Percentiles rank a stretch among this genome's conserved stretches.
These are phyloP conservation scores for Tympanoctomys barrerae DNA, from an alignment of 2,797 vertebrate species.

Conservation along the genomic window DNA sequence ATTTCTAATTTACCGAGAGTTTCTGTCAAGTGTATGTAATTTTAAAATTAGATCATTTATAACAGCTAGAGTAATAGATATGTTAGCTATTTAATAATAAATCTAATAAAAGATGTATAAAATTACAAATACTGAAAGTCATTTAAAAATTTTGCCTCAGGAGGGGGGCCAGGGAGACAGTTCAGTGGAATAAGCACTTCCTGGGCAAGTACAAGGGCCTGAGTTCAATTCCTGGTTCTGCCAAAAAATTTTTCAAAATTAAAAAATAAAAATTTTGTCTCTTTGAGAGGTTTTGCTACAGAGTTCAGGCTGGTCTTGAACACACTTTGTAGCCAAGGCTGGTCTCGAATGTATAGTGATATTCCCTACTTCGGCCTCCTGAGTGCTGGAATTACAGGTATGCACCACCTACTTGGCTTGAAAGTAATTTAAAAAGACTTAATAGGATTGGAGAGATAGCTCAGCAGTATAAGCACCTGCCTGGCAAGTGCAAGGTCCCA, in stretches of 20 bases:
- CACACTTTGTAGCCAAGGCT: neutral
- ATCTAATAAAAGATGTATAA: neutral
- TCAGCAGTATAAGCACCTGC: too few relatives aligned
- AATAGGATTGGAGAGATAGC: too few relatives aligned
- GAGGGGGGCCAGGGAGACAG: too few relatives aligned
- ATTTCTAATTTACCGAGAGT: constrained; percentile 49
- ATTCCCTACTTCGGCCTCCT: neutral
- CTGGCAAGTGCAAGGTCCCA: too few relatives aligned
- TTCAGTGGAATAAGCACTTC: too few relatives aligned
- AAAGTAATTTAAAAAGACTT: neutral
- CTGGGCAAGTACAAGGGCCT: too few relatives aligned
- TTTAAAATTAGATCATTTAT: constrained; percentile 32
- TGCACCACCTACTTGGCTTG: neutral
- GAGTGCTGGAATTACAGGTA: neutral
- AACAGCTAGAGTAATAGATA: neutral
- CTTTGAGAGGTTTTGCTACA: neutral
- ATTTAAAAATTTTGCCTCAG: neutral
- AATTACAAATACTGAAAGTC: constrained; percentile 19
- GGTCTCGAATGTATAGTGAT: neutral
- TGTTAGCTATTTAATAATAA: constrained; percentile 35
- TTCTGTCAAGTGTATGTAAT: neutral
- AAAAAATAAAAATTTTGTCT: neutral
- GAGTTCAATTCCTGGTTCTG: too few relatives aligned
- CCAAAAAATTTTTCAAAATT: neutral
- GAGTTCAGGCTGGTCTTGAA: neutral